phyloP scores from a whole-genome alignment of 2,113 vertebrate genomes.

The Triplophysa rosa region DNA sequence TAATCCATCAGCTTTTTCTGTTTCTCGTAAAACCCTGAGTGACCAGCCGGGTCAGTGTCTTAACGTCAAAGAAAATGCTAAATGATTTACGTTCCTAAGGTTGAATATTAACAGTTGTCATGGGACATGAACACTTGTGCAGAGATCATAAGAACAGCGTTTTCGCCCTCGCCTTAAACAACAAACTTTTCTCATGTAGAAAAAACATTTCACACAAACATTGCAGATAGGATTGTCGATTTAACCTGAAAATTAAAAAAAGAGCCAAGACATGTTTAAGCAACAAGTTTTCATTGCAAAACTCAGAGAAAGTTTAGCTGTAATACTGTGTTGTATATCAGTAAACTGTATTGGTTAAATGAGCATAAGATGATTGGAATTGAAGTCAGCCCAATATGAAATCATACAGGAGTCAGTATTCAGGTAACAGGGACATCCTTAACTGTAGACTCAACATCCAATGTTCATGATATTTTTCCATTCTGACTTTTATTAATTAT shows the following conservation, averaged over 20 bases:
- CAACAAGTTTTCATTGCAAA: too few relatives aligned
- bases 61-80: background rate
- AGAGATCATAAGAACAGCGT: background rate
- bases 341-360: background rate
- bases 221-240: background rate
- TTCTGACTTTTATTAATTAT: too few relatives aligned
- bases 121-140: background rate
- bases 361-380: background rate
- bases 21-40: background rate
- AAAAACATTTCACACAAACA: background rate
- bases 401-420: too few relatives aligned
- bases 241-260: too few relatives aligned
- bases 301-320: too few relatives aligned
- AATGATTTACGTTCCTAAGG: background rate
- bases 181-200: constrained; percentile 29
- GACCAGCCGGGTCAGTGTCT: background rate
- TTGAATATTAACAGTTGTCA: constrained; percentile 3
- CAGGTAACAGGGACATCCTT: too few relatives aligned
- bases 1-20: background rate
- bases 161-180: background rate
- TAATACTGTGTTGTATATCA: too few relatives aligned
- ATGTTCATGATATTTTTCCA: too few relatives aligned
- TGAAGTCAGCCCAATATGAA: too few relatives aligned
- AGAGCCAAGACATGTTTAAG: background rate
- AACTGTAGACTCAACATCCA: too few relatives aligned